Conservation (phyloP, 2,113 vertebrate species). For the Pedetes capensis region DNA sequence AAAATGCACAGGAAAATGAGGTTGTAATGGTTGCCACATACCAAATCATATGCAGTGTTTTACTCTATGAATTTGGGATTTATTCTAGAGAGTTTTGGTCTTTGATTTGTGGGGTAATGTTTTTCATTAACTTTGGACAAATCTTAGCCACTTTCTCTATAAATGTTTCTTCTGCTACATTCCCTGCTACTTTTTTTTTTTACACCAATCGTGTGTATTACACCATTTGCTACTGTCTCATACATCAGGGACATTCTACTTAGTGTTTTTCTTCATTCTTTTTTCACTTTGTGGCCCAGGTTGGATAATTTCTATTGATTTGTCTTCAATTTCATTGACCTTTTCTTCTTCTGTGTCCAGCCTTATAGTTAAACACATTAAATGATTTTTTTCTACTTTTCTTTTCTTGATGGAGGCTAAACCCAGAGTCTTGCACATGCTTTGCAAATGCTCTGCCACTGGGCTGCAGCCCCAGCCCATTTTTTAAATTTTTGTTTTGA, state of each 20-base stretch:
- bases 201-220: background rate
- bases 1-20: background rate
- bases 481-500: too few species aligned
- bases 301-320: background rate
- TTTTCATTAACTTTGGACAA: background rate
- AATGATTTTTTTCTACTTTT: too few species aligned
- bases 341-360: background rate
- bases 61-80: background rate
- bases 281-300: background rate
- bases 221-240: background rate
- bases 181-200: background rate
- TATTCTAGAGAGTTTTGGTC: background rate
- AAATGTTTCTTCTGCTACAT: background rate
- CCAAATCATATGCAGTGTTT: background rate
- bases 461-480: too few species aligned
- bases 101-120: background rate
- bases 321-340: background rate
- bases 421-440: too few species aligned
- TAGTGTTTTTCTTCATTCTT: background rate
- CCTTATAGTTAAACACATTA: background rate
- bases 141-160: background rate
- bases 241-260: background rate
- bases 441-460: too few species aligned
- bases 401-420: too few species aligned
- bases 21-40: background rate